Evolutionary conservation across 37 sponge, comb jelly and placozoan genomes (phyloP), one percentile per base, ranked within the genome.

Genomic region (Beroe forskalii): DNA sequence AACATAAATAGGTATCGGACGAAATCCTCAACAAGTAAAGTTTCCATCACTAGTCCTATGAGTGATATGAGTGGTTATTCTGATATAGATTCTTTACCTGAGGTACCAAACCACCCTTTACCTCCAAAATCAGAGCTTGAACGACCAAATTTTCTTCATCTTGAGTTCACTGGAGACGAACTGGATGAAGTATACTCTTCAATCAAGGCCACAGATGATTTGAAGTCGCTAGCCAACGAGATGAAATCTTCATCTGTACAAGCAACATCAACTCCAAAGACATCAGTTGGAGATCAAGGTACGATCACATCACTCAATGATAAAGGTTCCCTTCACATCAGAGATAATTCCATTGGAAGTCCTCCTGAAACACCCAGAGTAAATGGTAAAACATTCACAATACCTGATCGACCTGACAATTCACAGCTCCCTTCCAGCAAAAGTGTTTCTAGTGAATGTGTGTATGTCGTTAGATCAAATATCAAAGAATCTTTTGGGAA

Each of bases 241-340:
- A 80, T 19, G 14, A 28, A 33, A 17, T 37, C 36, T 33, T 35
- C 37, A 19, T 32, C 72, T 20, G 19, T 69, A 19, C 86, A 32
- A 80, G 75, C 35, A 30, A 80, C 86, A 43, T 80, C 86, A 6
- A 80, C 86, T 44, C 86, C 86, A 9, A 80, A 48, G 55, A 12
- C 55, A 12, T 48, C 55, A 6, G 12, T 48, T 48, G 12, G 12
- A 48, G 55, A 48, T 48, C 55, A 48, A 48, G 12, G 12, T 17
- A 6, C 12, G 55, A 12, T 17, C 12, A 48, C 12, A 48, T 12
- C 55, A 12, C 12, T 12, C 55, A 6, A 48, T 17, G 55, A 48
- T 48, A 48, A 12, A 48, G 12, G 12, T 48, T 1, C 27, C 48
- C 8, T 80, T 43, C 1, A 80, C 23, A 41, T 80, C 4, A 37